A percentile compares a stretch with the other conserved stretches of the same genome.
Evolutionary conservation across 2,888 invertebrate species (phyloP).

Genomic region (Yponomeuta evonymella): DNA sequence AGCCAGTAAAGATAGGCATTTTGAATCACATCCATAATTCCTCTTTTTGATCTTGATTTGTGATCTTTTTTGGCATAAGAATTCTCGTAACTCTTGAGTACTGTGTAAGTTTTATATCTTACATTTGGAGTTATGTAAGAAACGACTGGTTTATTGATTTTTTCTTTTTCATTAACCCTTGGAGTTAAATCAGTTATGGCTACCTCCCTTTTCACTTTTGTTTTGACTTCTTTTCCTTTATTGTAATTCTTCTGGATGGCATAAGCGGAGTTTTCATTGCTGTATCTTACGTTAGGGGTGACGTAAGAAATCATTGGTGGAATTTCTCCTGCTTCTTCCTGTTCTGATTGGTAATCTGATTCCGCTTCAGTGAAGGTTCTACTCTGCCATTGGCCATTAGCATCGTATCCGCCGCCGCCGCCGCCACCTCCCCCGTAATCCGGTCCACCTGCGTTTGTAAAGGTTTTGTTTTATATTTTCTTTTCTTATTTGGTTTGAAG

Average conservation of each 20-base stretch:
- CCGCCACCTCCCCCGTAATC: constrained; percentile 51
- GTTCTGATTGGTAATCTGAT: constrained; percentile 28
- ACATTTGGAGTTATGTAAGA: constrained; percentile 40
- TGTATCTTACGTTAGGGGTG: constrained; percentile 36
- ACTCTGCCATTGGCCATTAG: constrained; percentile 69
- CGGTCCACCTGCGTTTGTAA: constrained; percentile 51
- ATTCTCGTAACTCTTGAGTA: constrained; percentile 28
- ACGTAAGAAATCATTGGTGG: constrained; percentile 42
- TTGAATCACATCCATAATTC: constrained; percentile 52
- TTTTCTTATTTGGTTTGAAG: constrained; percentile 26
- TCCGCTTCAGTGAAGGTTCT: constrained; percentile 44
- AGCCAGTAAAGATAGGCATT: constrained; percentile 57
- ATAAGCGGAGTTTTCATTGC: constrained; percentile 26
- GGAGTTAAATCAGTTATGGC: background rate
- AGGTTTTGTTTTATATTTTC: constrained; percentile 16
- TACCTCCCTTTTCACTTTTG: background rate
- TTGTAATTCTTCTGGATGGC: background rate
- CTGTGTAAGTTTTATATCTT: constrained; percentile 29
- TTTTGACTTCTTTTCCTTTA: background rate
- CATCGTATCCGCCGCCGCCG: constrained; percentile 53
- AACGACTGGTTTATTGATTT: background rate
- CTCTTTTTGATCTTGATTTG: constrained; percentile 43
- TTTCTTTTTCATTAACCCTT: constrained; percentile 16
- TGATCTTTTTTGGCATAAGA: background rate
- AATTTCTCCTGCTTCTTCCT: constrained; percentile 27